Evolutionary conservation across 92 coral and sea anemone species (phyloP).

Genomic region (Porites lobata): DNA sequence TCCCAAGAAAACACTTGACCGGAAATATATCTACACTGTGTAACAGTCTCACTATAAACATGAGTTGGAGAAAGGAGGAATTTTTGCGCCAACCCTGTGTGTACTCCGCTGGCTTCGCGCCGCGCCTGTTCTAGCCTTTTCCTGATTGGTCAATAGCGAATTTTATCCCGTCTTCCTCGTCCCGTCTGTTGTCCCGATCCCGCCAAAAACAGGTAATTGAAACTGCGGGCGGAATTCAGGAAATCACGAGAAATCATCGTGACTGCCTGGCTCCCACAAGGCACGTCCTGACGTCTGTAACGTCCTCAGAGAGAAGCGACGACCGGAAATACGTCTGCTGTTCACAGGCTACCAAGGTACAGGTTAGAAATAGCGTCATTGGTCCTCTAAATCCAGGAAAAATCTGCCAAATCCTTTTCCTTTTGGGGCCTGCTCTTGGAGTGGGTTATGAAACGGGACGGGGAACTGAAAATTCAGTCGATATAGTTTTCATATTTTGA

Average conservation of each 20-base stretch:
- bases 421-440: too few relatives aligned
- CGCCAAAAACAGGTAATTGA: not conserved
- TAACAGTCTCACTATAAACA: not conserved
- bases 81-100: not conserved
- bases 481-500: too few relatives aligned
- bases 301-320: too few relatives aligned
- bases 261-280: not conserved
- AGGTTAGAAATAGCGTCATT: too few relatives aligned
- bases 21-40: not conserved
- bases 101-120: conserved; percentile 9
- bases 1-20: not conserved
- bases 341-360: too few relatives aligned
- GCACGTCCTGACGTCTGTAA: too few relatives aligned
- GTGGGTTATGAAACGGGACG: too few relatives aligned
- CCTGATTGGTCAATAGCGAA: conserved; percentile 31
- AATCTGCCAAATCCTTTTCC: too few relatives aligned
- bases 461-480: too few relatives aligned
- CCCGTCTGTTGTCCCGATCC: not conserved
- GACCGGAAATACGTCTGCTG: too few relatives aligned
- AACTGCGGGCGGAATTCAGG: not conserved
- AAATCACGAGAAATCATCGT: conserved; percentile 13
- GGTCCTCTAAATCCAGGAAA: too few relatives aligned
- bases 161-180: not conserved
- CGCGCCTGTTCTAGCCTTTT: not conserved
- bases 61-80: not conserved